Evolutionary conservation across 23 tunicate species (phyloP), one percentile per base, ranked within the genome.

Genomic region (Diplosoma virens): DNA sequence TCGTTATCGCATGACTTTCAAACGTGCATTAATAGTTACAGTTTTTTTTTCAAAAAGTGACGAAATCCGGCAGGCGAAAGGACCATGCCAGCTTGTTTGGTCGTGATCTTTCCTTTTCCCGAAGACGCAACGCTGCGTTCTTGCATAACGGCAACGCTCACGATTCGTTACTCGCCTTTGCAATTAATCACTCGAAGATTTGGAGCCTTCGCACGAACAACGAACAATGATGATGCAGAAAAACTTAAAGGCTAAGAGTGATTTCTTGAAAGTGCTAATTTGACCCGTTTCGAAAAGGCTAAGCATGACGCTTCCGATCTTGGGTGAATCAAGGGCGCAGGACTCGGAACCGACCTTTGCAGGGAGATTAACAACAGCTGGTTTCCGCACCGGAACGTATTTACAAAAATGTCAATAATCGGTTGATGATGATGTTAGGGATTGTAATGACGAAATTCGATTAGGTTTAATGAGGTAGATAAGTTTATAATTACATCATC

Each of bases 231-330:
- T 61, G 69, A 61, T 61, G 69, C 35, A 29, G 35, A 34, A 61
- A 29, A 26, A 26, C 21, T 14, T 18, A 61, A 61, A 61, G 35
- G 69, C 35, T 29, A 5, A 26, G n/a, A 29, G 35, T 3, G 35
- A 27, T 61, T 61, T 29, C 69, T 41, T 4, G 21, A 5, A 5
- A 61, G 30, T 5, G 35, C 17, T 27, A 18, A 61, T 61, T 27
- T 61, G 69, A 61, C 69, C 69, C 69, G 69, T 7, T 61, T 61
- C 22, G 69, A 29, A 61, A 61, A 61, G 69, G 69, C 35, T 61
- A 61, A 61, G 30, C n/a, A 5, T 27, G 9, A 27, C 17, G 35
- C 35, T 61, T 61, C 69, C 69, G 69, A 7, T 28, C 20, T 61
- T 61, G 14, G 35, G 35, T 34, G 28, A 29, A 61, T 61, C 6